These are phyloP conservation scores for Serripes groenlandicus DNA, from an alignment of 2,888 invertebrate genomes.

Conservation along the genomic window DNA sequence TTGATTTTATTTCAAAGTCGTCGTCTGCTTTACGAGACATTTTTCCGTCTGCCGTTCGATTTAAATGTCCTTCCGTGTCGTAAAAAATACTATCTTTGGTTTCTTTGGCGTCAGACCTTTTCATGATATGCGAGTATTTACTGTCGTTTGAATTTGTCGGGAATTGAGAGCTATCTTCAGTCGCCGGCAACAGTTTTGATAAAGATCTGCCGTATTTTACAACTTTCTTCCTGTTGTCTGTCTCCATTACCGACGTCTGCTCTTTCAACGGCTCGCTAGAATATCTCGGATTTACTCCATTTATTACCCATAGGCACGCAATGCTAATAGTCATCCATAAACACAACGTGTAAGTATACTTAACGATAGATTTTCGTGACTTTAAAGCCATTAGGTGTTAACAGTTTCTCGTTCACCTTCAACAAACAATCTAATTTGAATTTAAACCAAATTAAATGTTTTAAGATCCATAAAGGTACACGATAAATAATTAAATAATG, in stretches of 20 bases:
- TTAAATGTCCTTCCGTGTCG: background rate
- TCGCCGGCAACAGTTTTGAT: background rate
- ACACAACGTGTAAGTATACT: background rate
- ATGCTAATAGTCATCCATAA: background rate
- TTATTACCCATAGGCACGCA: slow-evolving; percentile 12
- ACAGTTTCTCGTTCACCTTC: too few relatives aligned
- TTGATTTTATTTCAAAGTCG: background rate
- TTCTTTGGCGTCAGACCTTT: background rate
- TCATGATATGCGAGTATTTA: background rate
- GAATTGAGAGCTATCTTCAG: background rate
- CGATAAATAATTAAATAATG: too few relatives aligned
- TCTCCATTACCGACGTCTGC: background rate
- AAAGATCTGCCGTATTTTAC: background rate
- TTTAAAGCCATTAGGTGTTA: too few relatives aligned
- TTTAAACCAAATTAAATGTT: too few relatives aligned
- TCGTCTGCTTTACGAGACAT: background rate
- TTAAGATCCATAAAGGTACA: too few relatives aligned
- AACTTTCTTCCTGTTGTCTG: background rate
- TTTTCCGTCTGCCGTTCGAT: background rate
- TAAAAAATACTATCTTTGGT: background rate
- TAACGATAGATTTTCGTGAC: background rate
- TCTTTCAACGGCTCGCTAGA: background rate
- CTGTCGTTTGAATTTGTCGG: background rate
- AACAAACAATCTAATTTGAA: too few relatives aligned
- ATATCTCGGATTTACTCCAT: background rate